Evolutionary conservation across 1,140 invertebrate species (phyloP).

Genomic region (Sitodiplosis mosellana): DNA sequence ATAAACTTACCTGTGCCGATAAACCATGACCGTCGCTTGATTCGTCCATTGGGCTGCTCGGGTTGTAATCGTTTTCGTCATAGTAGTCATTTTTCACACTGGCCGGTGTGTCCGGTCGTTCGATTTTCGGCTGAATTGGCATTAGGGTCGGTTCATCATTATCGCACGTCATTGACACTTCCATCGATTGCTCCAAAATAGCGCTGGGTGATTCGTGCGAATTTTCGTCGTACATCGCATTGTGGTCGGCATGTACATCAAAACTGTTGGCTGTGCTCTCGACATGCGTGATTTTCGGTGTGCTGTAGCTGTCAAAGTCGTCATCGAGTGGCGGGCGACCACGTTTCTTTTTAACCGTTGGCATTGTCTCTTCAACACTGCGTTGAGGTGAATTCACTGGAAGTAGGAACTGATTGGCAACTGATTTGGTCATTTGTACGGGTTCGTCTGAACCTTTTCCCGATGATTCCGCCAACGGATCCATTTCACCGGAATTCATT

Average conservation of each 20-base stretch:
- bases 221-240: no score
- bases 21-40: not conserved
- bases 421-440: not conserved
- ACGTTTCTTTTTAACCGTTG: slow-evolving; percentile 27
- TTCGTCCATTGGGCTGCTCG: not conserved
- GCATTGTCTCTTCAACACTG: slow-evolving; percentile 9
- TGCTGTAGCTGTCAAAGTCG: slow-evolving; percentile 15
- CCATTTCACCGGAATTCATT: not conserved
- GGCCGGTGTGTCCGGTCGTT: slow-evolving; percentile 2
- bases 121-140: slow-evolving; percentile 2
- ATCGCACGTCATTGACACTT: no score
- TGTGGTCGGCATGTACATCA: no score
- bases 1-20: not conserved
- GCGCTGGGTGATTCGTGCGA: no score
- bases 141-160: no score
- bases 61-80: not conserved
- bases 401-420: slow-evolving; percentile 7
- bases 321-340: slow-evolving; percentile 44
- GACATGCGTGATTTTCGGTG: slow-evolving; percentile 1
- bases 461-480: not conserved
- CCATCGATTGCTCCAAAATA: no score
- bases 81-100: not conserved
- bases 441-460: not conserved
- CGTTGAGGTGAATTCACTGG: slow-evolving; percentile 6
- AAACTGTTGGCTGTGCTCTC: not conserved